Conservation (phyloP, 2,888 invertebrate genomes). For the Hydroisotoma schaefferi region DNA sequence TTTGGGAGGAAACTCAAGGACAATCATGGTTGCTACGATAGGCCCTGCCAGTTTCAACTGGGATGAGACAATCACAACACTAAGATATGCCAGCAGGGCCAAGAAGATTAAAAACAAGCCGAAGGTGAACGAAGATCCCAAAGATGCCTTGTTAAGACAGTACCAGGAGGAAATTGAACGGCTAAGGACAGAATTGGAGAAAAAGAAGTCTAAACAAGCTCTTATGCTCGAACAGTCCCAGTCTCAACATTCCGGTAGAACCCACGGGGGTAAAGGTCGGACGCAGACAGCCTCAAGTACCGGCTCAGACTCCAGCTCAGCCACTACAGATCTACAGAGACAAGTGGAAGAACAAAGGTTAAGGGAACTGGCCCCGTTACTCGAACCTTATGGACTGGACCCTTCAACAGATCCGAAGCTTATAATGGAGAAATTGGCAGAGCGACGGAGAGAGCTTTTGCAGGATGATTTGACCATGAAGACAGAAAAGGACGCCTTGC, state of each 20-base stretch:
- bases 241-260: slow-evolving; percentile 19
- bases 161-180: slow-evolving; percentile 92
- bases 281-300: not conserved
- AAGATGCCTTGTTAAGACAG: slow-evolving; percentile 91
- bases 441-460: slow-evolving; percentile 41
- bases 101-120: slow-evolving; percentile 99
- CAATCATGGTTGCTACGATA: slow-evolving; percentile 90
- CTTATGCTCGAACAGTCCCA: slow-evolving; percentile 29
- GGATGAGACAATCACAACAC: slow-evolving; percentile 92
- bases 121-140: slow-evolving; percentile 97
- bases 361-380: slow-evolving; percentile 39
- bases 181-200: slow-evolving; percentile 51
- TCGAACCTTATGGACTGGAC: slow-evolving; percentile 46
- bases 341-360: slow-evolving; percentile 40
- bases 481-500: slow-evolving; percentile 58
- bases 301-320: too few relatives aligned
- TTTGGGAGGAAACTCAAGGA: slow-evolving; percentile 96
- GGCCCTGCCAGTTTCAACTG: slow-evolving; percentile 97
- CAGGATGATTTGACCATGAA: slow-evolving; percentile 55
- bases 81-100: slow-evolving; percentile 92
- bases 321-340: slow-evolving; percentile 27
- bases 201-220: slow-evolving; percentile 21
- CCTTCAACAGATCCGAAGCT: slow-evolving; percentile 44
- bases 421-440: slow-evolving; percentile 45
- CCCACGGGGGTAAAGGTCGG: too few relatives aligned